A percentile compares a stretch with the other conserved stretches of the same genome.
These are phyloP conservation scores for Perognathus longimembris DNA, from an alignment of 2,113 vertebrate species.

Conservation along the genomic window DNA sequence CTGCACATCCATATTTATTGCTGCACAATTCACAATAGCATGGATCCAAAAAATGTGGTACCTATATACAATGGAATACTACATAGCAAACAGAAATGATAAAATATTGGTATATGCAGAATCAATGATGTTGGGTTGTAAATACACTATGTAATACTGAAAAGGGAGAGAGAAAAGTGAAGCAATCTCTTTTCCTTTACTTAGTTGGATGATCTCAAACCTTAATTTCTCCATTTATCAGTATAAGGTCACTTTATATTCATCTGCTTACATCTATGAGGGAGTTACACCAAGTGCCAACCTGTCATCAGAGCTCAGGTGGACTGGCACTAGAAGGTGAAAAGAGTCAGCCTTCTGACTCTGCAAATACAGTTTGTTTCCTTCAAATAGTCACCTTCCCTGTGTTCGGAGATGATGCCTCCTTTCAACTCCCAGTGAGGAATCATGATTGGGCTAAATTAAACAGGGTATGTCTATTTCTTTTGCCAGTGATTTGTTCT, in stretches of 20 bases:
- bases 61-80: too few relatives aligned
- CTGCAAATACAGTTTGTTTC: not conserved
- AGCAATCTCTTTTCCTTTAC: not conserved
- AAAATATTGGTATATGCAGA: too few relatives aligned
- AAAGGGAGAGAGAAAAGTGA: not conserved
- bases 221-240: too few relatives aligned
- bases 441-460: not conserved
- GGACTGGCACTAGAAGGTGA: not conserved
- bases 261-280: not conserved
- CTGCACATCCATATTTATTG: too few relatives aligned
- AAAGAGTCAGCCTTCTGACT: not conserved
- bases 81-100: too few relatives aligned
- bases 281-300: not conserved
- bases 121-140: not conserved
- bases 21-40: too few relatives aligned
- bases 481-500: not conserved
- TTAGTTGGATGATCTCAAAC: too few relatives aligned
- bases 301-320: not conserved
- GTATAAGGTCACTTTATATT: not conserved
- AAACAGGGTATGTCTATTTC: not conserved
- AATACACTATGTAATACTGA: not conserved
- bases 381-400: not conserved
- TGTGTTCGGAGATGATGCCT: not conserved
- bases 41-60: too few relatives aligned
- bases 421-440: not conserved